Evolutionary conservation across 2,888 invertebrate genomes (phyloP).

Genomic region (Pheosia tremula): DNA sequence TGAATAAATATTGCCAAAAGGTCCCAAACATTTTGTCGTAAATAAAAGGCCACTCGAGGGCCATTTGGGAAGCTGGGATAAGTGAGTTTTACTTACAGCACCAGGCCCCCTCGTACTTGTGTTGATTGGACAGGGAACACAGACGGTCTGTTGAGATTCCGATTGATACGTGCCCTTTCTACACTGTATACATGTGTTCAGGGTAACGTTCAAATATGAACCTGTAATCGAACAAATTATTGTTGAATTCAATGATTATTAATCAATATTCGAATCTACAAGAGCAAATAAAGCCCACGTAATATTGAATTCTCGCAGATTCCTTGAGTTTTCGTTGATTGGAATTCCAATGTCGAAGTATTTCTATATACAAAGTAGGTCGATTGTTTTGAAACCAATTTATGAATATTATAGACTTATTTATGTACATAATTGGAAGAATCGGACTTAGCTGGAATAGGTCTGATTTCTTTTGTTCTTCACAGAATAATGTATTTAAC

Average conservation of each 20-base stretch:
- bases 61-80: conserved; percentile 19
- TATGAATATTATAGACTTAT: conserved; percentile 15
- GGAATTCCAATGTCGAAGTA: conserved; percentile 24
- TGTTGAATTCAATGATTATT: background rate
- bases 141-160: conserved; percentile 93
- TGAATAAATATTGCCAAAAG: conserved; percentile 20
- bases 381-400: conserved; percentile 23
- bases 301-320: conserved; percentile 15
- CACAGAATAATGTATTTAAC: too few relatives aligned
- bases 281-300: conserved; percentile 9
- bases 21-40: conserved; percentile 27
- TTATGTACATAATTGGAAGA: background rate
- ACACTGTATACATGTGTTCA: conserved; percentile 94
- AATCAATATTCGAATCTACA: conserved; percentile 7
- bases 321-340: conserved; percentile 19
- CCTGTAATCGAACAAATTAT: conserved; percentile 74
- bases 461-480: too few relatives aligned
- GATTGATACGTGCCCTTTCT: conserved; percentile 96
- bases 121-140: conserved; percentile 94
- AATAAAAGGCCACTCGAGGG: conserved; percentile 22
- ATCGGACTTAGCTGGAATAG: background rate
- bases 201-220: conserved; percentile 92
- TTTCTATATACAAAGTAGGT: conserved; percentile 38
- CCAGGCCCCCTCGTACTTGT: conserved; percentile 94
- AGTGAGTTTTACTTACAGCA: conserved; percentile 85